phyloP scores from a whole-genome alignment of 2,888 invertebrate genomes.

The Dione juno region DNA sequence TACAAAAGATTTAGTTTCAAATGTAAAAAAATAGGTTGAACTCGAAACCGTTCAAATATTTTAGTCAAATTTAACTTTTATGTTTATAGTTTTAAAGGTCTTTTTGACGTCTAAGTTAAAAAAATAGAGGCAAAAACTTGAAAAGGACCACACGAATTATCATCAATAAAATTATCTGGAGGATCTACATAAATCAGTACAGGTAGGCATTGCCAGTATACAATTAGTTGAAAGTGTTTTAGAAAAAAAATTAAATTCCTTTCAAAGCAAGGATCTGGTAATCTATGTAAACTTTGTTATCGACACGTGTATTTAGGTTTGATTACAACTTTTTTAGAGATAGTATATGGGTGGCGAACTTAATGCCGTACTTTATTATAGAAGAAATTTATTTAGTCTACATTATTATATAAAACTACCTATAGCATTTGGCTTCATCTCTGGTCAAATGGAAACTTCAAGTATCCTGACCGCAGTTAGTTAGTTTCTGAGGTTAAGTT shows the following conservation, averaged over 20 bases:
- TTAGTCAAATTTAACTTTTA: conserved; percentile 14
- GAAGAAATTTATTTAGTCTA: too few relatives aligned
- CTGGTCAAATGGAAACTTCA: too few relatives aligned
- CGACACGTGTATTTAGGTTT: too few relatives aligned
- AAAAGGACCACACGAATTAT: conserved; percentile 27
- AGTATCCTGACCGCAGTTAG: too few relatives aligned
- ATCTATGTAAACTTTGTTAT: too few relatives aligned
- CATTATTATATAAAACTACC: too few relatives aligned
- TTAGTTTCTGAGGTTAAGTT: too few relatives aligned
- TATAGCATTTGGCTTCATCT: too few relatives aligned
- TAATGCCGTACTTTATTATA: too few relatives aligned
- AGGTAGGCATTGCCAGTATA: conserved; percentile 30
- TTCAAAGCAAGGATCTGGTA: not conserved
- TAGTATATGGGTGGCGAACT: not conserved
- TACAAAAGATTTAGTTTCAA: conserved; percentile 34
- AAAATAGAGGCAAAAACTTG: conserved; percentile 11
- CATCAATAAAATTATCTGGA: conserved; percentile 41
- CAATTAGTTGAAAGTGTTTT: conserved; percentile 20
- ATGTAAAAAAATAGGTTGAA: conserved; percentile 19
- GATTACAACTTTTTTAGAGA: not conserved
- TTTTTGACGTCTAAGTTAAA: not conserved
- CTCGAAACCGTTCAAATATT: not conserved
- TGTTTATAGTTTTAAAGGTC: not conserved
- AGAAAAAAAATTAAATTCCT: not conserved
- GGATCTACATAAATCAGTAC: conserved; percentile 42